Conservation (phyloP, 2,113 vertebrate species). For the Colinus virginianus region DNA sequence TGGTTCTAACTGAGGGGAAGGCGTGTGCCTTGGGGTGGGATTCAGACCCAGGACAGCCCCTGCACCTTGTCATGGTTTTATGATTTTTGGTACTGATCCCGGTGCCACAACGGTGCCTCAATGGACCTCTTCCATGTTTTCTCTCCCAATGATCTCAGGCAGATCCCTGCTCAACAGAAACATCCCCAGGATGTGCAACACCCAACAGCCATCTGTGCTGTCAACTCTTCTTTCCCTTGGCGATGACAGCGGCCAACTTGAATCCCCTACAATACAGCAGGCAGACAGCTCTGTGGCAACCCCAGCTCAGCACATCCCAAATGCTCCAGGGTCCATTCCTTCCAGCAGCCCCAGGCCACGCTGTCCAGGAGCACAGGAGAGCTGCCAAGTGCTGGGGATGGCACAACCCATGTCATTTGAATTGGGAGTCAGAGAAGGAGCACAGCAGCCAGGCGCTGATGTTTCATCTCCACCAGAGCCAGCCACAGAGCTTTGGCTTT, state of each 20-base stretch:
- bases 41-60: neutral
- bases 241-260: fast-evolving
- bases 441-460: neutral
- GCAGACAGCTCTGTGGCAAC: neutral
- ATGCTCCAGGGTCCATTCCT: fast-evolving
- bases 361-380: neutral
- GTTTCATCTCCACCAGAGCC: neutral
- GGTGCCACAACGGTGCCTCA: neutral
- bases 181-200: fast-evolving
- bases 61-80: neutral
- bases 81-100: neutral
- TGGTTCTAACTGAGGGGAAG: neutral
- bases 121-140: neutral
- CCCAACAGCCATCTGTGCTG: fast-evolving
- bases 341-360: neutral
- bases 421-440: neutral
- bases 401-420: fast-evolving
- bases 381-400: neutral
- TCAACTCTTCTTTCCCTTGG: neutral
- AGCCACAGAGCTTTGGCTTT: neutral
- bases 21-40: neutral
- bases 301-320: neutral
- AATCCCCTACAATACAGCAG: neutral
- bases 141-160: neutral
- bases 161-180: fast-evolving